Evolutionary conservation across 2,797 vertebrate genomes (phyloP), one percentile per base, ranked within the genome.

Genomic region (Anas acuta): DNA sequence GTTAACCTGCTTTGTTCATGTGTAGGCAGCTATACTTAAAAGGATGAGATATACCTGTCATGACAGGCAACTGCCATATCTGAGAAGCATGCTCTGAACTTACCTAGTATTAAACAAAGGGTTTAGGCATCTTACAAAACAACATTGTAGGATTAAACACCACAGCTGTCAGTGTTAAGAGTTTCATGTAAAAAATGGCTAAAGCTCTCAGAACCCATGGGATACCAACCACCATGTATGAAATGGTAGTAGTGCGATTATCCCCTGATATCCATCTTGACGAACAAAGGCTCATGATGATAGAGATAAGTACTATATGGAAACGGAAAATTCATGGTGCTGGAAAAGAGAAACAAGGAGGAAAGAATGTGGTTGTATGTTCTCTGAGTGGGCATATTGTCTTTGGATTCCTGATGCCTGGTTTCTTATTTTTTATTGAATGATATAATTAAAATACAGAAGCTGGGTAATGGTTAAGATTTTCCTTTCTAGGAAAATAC

Each of bases 1-100:
- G 11, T 87, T 76, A 58, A 49, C 23, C 21, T 77, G 58, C 23
- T 19, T 73, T 39, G 89, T 80, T 35, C 30, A 17, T 18, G 11
- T 11, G 12, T 58, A 17, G 35, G 62, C 10, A 58, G 41, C 18
- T 62, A 2, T 39, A 43, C 57, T 84, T 30, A 70, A 41, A n/a
- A 53, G 39, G 62, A 10, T 35, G 75, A 82, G 5, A 12, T 11
- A 4, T 9, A 12, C 9, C 12, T 76, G 6, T 13, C 1, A 1
- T 49, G 32, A 33, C 7, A 32, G 35, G 13, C 35, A 71, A 19
- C 22, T 8, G 11, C 13, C 54, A 28, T 19, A 5, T 0, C 1
- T 11, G 70, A 67, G 6, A 83, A 13, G 10, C 13, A 6, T 15
- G 20, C 11, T 80, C 43, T 73, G 79, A 45, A 64, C 18, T 86